Evolutionary conservation across 2,888 invertebrate species (phyloP).

Genomic region (Sympetrum striolatum): DNA sequence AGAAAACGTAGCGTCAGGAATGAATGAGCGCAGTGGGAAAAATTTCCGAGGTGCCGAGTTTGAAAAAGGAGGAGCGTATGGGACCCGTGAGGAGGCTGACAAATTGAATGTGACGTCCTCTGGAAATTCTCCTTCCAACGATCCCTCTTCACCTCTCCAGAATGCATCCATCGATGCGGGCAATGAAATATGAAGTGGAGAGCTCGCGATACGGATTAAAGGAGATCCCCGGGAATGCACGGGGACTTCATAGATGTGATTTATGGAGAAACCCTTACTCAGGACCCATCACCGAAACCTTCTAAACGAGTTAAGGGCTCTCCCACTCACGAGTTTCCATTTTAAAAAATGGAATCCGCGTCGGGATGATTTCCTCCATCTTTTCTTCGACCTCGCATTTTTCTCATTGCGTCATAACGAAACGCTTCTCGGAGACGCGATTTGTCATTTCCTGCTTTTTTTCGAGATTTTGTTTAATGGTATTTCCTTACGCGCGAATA

Average conservation of each 20-base stretch:
- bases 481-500: no score
- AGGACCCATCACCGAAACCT: neutral
- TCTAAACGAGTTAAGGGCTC: neutral
- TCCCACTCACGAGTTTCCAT: neutral
- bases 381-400: no score
- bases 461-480: no score
- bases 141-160: neutral
- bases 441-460: no score
- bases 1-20: neutral
- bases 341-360: no score
- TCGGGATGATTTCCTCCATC: no score
- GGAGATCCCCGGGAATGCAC: neutral
- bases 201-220: neutral
- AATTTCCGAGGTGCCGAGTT: neutral
- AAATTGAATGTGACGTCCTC: neutral
- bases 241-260: neutral
- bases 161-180: neutral
- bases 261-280: neutral
- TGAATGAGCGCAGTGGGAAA: neutral
- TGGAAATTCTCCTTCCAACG: neutral
- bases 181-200: neutral
- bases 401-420: no score
- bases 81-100: neutral
- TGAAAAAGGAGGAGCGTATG: neutral
- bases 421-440: no score